Percentiles rank a stretch among this genome's conserved stretches.
These are phyloP conservation scores for Hippoglossus hippoglossus DNA, from an alignment of 2,797 vertebrate genomes.

Conservation along the genomic window DNA sequence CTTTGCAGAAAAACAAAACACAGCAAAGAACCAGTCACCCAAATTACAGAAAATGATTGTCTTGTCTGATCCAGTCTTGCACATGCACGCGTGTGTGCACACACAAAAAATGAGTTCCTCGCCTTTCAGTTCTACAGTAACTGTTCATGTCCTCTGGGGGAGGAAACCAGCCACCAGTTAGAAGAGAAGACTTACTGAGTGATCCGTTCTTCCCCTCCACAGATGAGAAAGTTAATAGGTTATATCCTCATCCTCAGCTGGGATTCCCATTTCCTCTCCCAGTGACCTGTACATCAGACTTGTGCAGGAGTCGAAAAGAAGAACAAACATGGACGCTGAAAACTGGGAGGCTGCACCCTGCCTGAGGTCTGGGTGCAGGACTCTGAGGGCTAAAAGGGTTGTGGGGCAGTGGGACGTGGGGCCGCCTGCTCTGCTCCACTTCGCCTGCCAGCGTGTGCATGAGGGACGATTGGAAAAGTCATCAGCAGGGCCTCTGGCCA, in stretches of 20 bases:
- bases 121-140: conserved; percentile 37
- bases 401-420: conserved; percentile 42
- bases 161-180: conserved; percentile 57
- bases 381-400: conserved; percentile 43
- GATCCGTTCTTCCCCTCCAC: conserved; percentile 68
- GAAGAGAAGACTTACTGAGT: conserved; percentile 67
- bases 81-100: conserved; percentile 1
- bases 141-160: conserved; percentile 61
- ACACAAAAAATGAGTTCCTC: conserved; percentile 32
- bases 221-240: conserved; percentile 71
- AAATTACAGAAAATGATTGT: conserved; percentile 9
- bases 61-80: conserved; percentile 10
- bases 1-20: conserved; percentile 29
- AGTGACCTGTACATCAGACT: conserved; percentile 84
- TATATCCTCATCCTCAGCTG: conserved; percentile 79
- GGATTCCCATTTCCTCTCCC: conserved; percentile 87
- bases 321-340: conserved; percentile 82
- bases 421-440: conserved; percentile 44
- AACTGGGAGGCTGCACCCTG: conserved; percentile 43
- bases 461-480: conserved; percentile 88
- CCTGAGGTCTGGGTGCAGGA: conserved; percentile 46
- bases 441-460: conserved; percentile 64
- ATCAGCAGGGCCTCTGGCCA: conserved; percentile 79
- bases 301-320: conserved; percentile 86
- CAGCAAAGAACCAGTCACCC: conserved; percentile 10